These are phyloP conservation scores for Ochotona princeps DNA, from an alignment of 2,113 vertebrate species.

Conservation along the genomic window DNA sequence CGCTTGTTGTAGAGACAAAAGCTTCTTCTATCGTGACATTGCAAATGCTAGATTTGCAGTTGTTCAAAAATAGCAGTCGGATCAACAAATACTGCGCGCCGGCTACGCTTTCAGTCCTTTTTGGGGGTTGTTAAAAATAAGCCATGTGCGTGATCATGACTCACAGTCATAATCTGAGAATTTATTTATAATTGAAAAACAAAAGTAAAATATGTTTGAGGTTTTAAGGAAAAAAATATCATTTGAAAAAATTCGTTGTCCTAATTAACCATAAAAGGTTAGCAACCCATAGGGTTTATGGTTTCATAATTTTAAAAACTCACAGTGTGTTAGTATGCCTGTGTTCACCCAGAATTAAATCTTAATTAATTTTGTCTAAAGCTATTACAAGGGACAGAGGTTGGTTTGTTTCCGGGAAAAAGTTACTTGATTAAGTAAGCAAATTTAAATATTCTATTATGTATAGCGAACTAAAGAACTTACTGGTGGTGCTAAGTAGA, in stretches of 20 bases:
- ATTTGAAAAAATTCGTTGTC: constrained; percentile 1
- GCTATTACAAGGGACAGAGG: neutral
- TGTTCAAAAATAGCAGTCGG: constrained; percentile 43
- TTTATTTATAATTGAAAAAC: constrained; percentile 57
- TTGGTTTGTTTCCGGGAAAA: constrained; percentile 54
- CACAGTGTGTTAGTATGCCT: neutral
- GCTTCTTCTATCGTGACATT: constrained; percentile 6
- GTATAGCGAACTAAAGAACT: neutral
- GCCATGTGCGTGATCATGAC: constrained; percentile 40
- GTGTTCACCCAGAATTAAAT: constrained; percentile 51
- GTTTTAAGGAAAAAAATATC: constrained; percentile 40
- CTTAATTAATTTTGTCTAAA: constrained; percentile 46
- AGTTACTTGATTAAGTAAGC: constrained; percentile 58
- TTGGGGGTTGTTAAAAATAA: constrained; percentile 65
- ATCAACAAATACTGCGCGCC: constrained; percentile 6
- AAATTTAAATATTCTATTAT: constrained; percentile 50
- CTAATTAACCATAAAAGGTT: constrained; percentile 41
- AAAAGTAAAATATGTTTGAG: constrained; percentile 45
- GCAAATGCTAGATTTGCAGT: constrained; percentile 28
- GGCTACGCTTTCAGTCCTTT: constrained; percentile 41
- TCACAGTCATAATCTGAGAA: constrained; percentile 60
- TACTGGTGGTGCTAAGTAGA: neutral
- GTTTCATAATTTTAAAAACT: constrained; percentile 31
- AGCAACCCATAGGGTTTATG: constrained; percentile 22
- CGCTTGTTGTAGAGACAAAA: neutral